A percentile compares a stretch with the other conserved stretches of the same genome.
phyloP scores from a whole-genome alignment of 2,888 invertebrate genomes.

The Pomacea canaliculata region DNA sequence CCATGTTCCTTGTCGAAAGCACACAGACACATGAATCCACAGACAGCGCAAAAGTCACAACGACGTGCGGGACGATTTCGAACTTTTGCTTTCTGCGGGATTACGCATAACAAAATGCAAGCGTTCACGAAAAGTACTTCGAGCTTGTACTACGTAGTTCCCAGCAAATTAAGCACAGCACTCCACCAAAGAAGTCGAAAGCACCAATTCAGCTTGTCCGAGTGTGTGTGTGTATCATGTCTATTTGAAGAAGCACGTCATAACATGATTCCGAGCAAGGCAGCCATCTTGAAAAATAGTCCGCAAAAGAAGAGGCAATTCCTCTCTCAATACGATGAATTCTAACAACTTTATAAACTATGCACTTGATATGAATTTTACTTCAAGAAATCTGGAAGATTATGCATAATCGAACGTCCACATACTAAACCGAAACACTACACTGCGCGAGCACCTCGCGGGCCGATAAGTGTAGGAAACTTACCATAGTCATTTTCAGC shows the following conservation, averaged over 20 bases:
- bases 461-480: slow-evolving; percentile 8
- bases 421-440: not conserved
- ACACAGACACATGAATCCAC: slow-evolving; percentile 6
- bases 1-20: slow-evolving; percentile 4
- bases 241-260: slow-evolving; percentile 26
- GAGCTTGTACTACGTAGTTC: not conserved
- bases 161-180: not conserved
- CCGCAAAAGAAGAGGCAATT: slow-evolving; percentile 9
- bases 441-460: not conserved
- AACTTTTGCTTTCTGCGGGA: not conserved
- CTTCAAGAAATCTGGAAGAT: not conserved
- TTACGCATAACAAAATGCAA: not conserved
- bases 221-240: not conserved
- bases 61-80: not conserved
- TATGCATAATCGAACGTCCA: not conserved
- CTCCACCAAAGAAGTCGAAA: not conserved
- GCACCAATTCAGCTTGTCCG: not conserved
- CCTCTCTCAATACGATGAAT: not conserved
- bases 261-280: slow-evolving; percentile 21
- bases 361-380: not conserved
- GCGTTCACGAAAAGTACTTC: not conserved
- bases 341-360: not conserved
- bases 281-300: slow-evolving; percentile 30
- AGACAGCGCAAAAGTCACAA: not conserved
- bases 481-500: slow-evolving; percentile 27